A percentile compares a stretch with the other conserved stretches of the same genome.
Conservation (phyloP, 2,888 invertebrate genomes). For the Caenorhabditis macrosperma region DNA sequence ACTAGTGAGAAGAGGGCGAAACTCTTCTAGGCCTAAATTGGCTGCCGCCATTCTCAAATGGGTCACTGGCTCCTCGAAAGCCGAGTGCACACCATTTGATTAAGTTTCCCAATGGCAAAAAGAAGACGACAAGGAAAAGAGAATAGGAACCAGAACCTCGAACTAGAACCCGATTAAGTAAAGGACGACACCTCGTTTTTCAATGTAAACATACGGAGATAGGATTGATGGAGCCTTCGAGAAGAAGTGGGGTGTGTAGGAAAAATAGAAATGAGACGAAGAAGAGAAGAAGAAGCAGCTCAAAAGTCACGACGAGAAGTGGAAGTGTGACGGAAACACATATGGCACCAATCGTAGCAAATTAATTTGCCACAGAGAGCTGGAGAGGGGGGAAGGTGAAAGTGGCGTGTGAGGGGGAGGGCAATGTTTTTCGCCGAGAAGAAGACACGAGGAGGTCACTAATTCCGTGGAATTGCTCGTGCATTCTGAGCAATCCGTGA, state of each 20-base stretch:
- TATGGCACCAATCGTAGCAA: neutral
- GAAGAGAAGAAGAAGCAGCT: neutral
- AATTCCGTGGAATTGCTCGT: neutral
- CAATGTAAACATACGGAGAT: neutral
- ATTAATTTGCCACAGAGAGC: neutral
- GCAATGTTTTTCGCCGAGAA: slow-evolving; percentile 5
- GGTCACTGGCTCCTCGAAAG: neutral
- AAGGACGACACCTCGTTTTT: slow-evolving; percentile 39
- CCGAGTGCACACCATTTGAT: slow-evolving; percentile 49
- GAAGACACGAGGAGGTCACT: neutral
- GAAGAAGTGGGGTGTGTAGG: no score
- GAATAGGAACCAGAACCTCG: neutral
- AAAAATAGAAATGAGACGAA: neutral
- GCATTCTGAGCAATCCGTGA: neutral
- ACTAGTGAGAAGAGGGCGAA: neutral
- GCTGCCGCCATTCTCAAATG: neutral
- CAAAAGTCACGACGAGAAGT: neutral
- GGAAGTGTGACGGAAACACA: neutral
- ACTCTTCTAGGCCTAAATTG: slow-evolving; percentile 5
- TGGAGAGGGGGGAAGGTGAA: no score
- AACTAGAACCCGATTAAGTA: slow-evolving; percentile 33
- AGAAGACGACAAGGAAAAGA: slow-evolving; percentile 3
- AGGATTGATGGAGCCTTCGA: no score
- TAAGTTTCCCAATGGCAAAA: slow-evolving; percentile 27
- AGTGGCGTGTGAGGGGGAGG: no score